Conservation (phyloP, 2,888 invertebrate genomes). For the Ormyrus rosae region DNA sequence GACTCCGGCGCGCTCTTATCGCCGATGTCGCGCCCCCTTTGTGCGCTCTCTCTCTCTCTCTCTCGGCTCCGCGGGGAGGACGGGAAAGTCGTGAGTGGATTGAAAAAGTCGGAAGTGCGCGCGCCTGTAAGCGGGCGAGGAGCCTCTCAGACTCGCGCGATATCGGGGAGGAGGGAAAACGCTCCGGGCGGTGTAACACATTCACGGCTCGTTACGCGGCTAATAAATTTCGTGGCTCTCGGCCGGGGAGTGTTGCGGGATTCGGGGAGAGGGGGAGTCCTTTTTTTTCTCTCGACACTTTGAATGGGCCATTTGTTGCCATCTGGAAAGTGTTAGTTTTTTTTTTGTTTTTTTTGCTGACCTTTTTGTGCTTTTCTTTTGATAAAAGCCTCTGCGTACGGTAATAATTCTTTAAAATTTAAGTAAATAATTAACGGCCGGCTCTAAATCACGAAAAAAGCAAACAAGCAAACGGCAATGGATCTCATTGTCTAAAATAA, state of each 20-base stretch:
- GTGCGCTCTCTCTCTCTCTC: background rate
- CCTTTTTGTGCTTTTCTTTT: too few relatives aligned
- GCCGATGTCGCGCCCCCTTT: background rate
- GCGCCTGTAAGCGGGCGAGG: background rate
- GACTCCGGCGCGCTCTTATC: conserved; percentile 7
- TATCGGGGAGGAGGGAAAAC: background rate
- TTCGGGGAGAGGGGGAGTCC: background rate
- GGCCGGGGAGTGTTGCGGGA: background rate
- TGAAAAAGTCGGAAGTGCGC: background rate
- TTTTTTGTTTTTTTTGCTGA: too few relatives aligned
- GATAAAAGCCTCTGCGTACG: too few relatives aligned
- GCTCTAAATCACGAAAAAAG: too few relatives aligned
- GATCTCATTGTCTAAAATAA: too few relatives aligned
- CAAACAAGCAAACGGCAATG: background rate
- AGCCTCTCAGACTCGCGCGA: conserved; percentile 4
- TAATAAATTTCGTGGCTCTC: conserved; percentile 29
- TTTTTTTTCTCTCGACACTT: background rate
- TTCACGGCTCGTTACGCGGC: conserved; percentile 39
- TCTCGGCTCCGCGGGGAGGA: too few relatives aligned
- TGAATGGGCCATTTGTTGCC: too few relatives aligned
- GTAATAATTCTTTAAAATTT: too few relatives aligned
- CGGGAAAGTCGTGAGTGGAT: background rate
- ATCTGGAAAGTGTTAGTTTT: background rate
- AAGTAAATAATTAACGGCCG: too few relatives aligned
- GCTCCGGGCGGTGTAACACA: conserved; percentile 30